Evolutionary conservation across 2,797 vertebrate genomes (phyloP), one percentile per base, ranked within the genome.

Genomic region (Chaetodon trifasciatus): DNA sequence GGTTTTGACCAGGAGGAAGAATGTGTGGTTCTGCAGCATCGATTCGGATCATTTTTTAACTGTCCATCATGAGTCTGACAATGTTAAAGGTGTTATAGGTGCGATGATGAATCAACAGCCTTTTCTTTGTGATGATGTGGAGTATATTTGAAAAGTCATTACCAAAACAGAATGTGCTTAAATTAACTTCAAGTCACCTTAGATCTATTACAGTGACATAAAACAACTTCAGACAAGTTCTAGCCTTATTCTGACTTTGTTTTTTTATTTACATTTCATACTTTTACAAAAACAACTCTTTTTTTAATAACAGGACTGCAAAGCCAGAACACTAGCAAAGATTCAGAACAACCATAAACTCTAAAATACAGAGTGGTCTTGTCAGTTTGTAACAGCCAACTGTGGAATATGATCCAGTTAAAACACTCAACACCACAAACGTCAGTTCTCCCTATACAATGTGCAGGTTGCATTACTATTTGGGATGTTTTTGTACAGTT

Each of bases 391-490:
- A 81, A 93, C 85, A 88, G 85, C 87, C 83, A 87, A 79, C 84
- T 86, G 84, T 86, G 84, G 78, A 86, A 87, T 75, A 91, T 61
- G 77, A 91, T 91, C 88, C 86, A 90, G 85, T 92, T 90, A 81
- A 91, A 92, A 94, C 92, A 94, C 86, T 92, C 93, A 93, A 89
- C 87, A 93, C 82, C 86, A 91, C 86, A 85, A 86, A 88, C 81
- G 73, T 82, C 73, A 79, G 60, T 83, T 91, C 88, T 85, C 81
- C 82, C 75, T 60, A 75, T 76, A 82, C 80, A 86, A 84, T 88
- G 88, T 88, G 86, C 82, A 87, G 82, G 81, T 81, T 79, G 79
- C 58, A 80, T 83, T 76, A 85, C 70, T 79, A 85, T 88, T 83
- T 47, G 86, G 86, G 85, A 89, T 88, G 83, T 88, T 89, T 80